Percentiles rank a stretch among this genome's conserved stretches.
phyloP scores from a whole-genome alignment of 2,888 invertebrate genomes.

The Platerodrilus igneus region DNA sequence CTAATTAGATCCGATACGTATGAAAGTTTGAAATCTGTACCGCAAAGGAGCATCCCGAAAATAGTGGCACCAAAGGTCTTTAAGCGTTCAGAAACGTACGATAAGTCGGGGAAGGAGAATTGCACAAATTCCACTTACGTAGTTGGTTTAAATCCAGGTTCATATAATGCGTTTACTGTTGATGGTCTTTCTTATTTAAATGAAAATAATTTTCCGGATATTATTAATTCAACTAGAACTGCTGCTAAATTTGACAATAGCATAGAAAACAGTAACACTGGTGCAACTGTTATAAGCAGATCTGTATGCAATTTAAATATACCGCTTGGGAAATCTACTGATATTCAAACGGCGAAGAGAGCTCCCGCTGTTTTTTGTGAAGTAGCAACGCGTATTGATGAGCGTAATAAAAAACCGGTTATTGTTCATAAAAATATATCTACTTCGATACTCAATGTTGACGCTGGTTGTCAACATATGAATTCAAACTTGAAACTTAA shows the following conservation, averaged over 20 bases:
- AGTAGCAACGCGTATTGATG: no score
- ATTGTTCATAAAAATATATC: no score
- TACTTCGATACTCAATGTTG: no score
- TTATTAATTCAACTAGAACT: slow-evolving; percentile 13
- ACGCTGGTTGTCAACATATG: no score
- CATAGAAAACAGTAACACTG: slow-evolving; percentile 5
- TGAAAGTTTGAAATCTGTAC: neutral
- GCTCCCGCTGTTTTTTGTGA: no score
- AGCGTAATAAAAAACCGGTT: no score
- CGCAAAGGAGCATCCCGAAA: no score
- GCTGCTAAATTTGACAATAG: slow-evolving; percentile 4
- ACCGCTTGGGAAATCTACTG: no score
- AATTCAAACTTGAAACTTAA: no score
- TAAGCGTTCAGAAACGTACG: slow-evolving; percentile 17
- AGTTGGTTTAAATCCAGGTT: slow-evolving; percentile 8
- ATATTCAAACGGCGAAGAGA: no score
- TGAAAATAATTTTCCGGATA: slow-evolving; percentile 18
- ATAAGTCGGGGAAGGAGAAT: slow-evolving; percentile 14
- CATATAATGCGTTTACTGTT: neutral
- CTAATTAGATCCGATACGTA: slow-evolving; percentile 14
- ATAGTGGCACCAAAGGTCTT: slow-evolving; percentile 2
- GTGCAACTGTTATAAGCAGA: slow-evolving; percentile 2
- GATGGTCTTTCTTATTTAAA: slow-evolving; percentile 11
- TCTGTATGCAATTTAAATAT: no score
- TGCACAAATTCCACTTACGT: slow-evolving; percentile 7